Percentiles rank a stretch among this genome's conserved stretches.
These are phyloP conservation scores for Hydrozoanthus tunicans DNA, from an alignment of 64 coral and sea anemone species.

Conservation along the genomic window DNA sequence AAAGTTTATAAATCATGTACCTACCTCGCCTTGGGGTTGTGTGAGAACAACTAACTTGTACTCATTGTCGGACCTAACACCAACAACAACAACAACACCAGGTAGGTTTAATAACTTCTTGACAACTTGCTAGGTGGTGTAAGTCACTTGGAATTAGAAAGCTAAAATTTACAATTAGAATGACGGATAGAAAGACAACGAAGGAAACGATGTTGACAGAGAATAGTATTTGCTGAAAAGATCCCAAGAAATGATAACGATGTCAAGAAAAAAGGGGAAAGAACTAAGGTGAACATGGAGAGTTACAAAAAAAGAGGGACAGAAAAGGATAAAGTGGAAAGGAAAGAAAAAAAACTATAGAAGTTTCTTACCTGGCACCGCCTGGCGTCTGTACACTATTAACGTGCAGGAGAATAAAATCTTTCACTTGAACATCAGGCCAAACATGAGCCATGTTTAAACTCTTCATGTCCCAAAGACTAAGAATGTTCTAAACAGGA, in stretches of 20 bases:
- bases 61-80: constrained; percentile 42
- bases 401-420: constrained; percentile 40
- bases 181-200: too few species aligned
- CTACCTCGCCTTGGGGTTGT: constrained; percentile 26
- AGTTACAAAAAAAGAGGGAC: neutral
- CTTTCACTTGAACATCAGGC: constrained; percentile 38
- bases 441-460: constrained; percentile 24
- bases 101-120: too few species aligned
- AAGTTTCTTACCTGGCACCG: constrained; percentile 27
- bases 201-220: too few species aligned
- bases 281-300: neutral
- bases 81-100: neutral
- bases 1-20: neutral
- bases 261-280: neutral
- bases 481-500: constrained; percentile 40
- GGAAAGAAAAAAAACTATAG: too few species aligned
- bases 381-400: constrained; percentile 51
- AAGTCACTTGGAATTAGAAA: too few species aligned
- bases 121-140: too few species aligned
- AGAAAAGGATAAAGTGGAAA: neutral
- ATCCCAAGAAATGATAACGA: too few species aligned
- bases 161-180: too few species aligned
- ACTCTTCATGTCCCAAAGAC: constrained; percentile 47
- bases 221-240: too few species aligned
- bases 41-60: constrained; percentile 42